Evolutionary conservation across 1,140 invertebrate species (phyloP).

Genomic region (Coenobita brevimanus): DNA sequence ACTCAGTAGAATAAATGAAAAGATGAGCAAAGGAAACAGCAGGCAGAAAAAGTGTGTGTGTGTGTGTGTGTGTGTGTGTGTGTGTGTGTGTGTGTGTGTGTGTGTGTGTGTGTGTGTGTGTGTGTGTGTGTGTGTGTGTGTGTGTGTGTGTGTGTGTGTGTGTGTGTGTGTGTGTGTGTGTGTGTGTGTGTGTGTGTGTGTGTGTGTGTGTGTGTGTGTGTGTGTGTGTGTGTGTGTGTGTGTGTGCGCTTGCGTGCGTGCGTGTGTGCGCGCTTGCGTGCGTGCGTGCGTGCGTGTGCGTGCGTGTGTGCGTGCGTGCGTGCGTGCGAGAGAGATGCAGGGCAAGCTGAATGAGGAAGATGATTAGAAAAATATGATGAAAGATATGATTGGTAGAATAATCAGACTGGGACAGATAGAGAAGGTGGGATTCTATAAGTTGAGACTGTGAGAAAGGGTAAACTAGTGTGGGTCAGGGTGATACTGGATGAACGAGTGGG

Average conservation of each 20-base stretch:
- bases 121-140: constrained; percentile 15
- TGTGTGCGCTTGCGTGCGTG: too few relatives aligned
- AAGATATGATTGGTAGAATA: too few relatives aligned
- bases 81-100: constrained; percentile 12
- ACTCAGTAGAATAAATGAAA: neutral
- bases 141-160: constrained; percentile 18
- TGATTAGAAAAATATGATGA: too few relatives aligned
- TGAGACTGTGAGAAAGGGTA: neutral
- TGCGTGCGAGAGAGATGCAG: too few relatives aligned
- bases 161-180: neutral
- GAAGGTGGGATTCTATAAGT: neutral
- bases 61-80: neutral
- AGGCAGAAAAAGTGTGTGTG: too few relatives aligned
- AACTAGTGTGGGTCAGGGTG: neutral
- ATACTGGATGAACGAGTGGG: neutral
- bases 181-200: constrained; percentile 6
- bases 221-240: neutral
- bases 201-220: neutral
- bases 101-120: constrained; percentile 18
- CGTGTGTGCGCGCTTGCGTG: too few relatives aligned
- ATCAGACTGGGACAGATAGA: neutral
- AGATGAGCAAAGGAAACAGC: neutral
- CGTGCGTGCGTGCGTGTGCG: too few relatives aligned
- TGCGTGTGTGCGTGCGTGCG: too few relatives aligned
- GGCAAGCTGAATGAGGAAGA: too few relatives aligned